Evolutionary conservation across 2,888 invertebrate genomes (phyloP).

Genomic region (Chalcis sispes): DNA sequence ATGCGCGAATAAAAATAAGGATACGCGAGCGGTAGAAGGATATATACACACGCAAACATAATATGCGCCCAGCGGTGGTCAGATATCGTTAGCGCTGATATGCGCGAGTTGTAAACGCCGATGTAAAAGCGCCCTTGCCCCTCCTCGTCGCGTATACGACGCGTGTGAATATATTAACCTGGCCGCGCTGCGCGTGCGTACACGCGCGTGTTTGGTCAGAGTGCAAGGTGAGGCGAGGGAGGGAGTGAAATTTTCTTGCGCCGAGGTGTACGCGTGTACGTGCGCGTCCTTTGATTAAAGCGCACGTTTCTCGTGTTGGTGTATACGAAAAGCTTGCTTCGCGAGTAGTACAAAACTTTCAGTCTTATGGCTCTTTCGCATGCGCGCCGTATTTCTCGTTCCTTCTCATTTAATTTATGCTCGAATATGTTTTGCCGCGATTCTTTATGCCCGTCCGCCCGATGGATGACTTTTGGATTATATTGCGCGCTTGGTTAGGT

Average conservation of each 20-base stretch:
- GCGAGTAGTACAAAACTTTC: slow-evolving; percentile 30
- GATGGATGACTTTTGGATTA: background rate
- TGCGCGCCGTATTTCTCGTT: background rate
- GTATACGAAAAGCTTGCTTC: slow-evolving; percentile 14
- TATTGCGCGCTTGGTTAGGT: background rate
- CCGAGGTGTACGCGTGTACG: background rate
- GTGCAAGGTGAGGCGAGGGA: background rate
- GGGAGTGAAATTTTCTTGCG: slow-evolving; percentile 13
- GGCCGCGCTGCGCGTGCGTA: too few species aligned
- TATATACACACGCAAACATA: too few species aligned
- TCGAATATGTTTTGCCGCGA: slow-evolving; percentile 31
- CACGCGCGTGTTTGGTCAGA: too few species aligned
- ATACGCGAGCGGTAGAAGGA: too few species aligned
- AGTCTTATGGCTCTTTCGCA: slow-evolving; percentile 4
- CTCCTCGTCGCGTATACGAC: too few species aligned
- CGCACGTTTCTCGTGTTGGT: slow-evolving; percentile 36
- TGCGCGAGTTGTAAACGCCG: too few species aligned
- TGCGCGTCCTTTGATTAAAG: slow-evolving; percentile 45
- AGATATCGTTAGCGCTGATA: too few species aligned
- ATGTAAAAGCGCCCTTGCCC: too few species aligned
- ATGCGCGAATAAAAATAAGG: too few species aligned
- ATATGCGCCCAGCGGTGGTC: too few species aligned
- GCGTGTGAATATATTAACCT: too few species aligned
- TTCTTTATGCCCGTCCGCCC: slow-evolving; percentile 7
- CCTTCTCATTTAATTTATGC: slow-evolving; percentile 28